A percentile compares a stretch with the other conserved stretches of the same genome.
These are phyloP conservation scores for Xanthia icteritia DNA, from an alignment of 2,888 invertebrate genomes.

Conservation along the genomic window DNA sequence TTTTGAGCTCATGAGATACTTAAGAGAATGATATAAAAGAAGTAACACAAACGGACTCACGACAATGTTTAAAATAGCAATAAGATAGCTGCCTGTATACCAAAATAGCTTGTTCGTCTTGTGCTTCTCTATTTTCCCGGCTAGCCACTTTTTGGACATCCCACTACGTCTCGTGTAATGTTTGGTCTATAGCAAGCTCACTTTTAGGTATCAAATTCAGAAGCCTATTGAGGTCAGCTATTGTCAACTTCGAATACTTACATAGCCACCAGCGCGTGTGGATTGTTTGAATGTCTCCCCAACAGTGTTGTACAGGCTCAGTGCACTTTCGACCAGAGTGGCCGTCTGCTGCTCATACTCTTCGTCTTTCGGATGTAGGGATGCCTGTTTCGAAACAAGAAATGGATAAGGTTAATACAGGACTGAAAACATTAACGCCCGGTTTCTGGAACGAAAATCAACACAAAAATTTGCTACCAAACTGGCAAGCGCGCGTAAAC, in stretches of 20 bases:
- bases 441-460: too few species aligned
- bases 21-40: background rate
- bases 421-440: too few species aligned
- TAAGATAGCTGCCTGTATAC: too few species aligned
- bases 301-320: constrained; percentile 95
- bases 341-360: constrained; percentile 96
- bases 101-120: too few species aligned
- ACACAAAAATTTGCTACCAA: too few species aligned
- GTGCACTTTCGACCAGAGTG: constrained; percentile 95
- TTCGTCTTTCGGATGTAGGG: constrained; percentile 91
- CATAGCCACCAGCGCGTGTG: constrained; percentile 96
- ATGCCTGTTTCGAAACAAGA: constrained; percentile 76
- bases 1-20: background rate
- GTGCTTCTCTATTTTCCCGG: too few species aligned
- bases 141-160: background rate
- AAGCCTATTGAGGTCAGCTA: background rate
- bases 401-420: background rate
- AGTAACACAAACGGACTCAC: background rate
- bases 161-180: background rate
- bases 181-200: background rate
- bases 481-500: too few species aligned
- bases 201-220: background rate
- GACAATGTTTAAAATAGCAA: background rate
- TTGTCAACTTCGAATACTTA: constrained; percentile 85
- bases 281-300: constrained; percentile 95